Percentiles rank a stretch among this genome's conserved stretches.
Conservation (phyloP, 2,113 vertebrate genomes). For the Brachirus orientalis region DNA sequence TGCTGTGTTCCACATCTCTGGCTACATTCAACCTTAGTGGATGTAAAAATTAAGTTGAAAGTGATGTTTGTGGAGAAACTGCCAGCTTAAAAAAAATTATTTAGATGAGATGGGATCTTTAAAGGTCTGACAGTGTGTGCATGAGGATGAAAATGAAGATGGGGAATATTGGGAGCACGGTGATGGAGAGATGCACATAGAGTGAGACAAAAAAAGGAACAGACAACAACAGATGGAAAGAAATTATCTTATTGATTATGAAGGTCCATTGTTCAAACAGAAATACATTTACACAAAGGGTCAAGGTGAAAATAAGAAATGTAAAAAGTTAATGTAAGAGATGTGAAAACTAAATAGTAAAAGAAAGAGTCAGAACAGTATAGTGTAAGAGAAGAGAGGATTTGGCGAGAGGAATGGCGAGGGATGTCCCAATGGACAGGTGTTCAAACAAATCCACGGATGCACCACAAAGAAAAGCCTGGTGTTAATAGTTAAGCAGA, state of each 20-base stretch:
- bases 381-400: constrained; percentile 1
- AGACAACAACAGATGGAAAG: no score
- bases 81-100: constrained; percentile 13
- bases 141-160: constrained; percentile 65
- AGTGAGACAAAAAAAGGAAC: no score
- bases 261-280: no score
- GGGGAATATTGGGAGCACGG: constrained; percentile 18
- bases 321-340: constrained; percentile 16
- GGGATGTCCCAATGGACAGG: constrained; percentile 13
- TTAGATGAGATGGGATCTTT: constrained; percentile 17
- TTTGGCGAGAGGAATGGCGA: constrained; percentile 15
- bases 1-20: constrained; percentile 9
- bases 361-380: constrained; percentile 1
- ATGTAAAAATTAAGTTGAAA: constrained; percentile 14
- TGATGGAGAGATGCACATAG: constrained; percentile 24
- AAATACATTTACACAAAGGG: constrained; percentile 5
- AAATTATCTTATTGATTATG: background rate
- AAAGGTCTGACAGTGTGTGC: constrained; percentile 37
- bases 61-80: constrained; percentile 50
- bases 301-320: constrained; percentile 17
- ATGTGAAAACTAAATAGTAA: constrained; percentile 9
- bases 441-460: constrained; percentile 15
- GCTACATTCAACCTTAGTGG: constrained; percentile 13
- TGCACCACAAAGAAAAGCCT: background rate
- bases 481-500: background rate